Percentiles rank a stretch among this genome's conserved stretches.
Conservation (phyloP, 2,797 vertebrate genomes). For the Podarcis siculus region DNA sequence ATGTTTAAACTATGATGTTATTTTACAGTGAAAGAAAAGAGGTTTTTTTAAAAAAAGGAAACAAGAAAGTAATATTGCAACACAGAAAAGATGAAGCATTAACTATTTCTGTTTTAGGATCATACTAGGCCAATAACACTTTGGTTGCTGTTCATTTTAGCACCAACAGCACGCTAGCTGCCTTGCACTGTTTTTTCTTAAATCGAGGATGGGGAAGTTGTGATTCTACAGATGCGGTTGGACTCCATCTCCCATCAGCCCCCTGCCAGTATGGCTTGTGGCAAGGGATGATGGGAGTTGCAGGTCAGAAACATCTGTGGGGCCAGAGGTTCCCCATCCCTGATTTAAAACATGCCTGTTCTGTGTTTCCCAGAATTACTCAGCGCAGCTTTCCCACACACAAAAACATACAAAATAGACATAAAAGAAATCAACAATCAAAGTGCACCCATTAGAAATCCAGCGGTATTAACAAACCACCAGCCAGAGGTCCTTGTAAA, state of each 20-base stretch:
- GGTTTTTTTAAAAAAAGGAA: background rate
- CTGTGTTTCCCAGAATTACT: background rate
- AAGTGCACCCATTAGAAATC: background rate
- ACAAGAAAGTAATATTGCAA: background rate
- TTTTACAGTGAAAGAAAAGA: constrained; percentile 19
- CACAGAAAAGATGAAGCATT: constrained; percentile 39
- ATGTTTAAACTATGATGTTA: background rate
- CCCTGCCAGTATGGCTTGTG: too few species aligned
- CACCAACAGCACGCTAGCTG: too few species aligned
- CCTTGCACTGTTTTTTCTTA: background rate
- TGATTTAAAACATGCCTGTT: background rate
- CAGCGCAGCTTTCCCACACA: too few species aligned
- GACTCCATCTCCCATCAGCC: too few species aligned
- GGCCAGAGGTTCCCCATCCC: too few species aligned
- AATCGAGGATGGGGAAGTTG: too few species aligned
- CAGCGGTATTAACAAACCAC: background rate
- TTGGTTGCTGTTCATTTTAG: background rate
- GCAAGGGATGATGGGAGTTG: too few species aligned
- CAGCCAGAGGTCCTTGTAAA: too few species aligned
- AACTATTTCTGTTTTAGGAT: constrained; percentile 29
- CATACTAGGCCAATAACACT: background rate
- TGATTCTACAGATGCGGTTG: too few species aligned
- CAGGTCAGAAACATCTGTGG: too few species aligned
- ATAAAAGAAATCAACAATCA: background rate
- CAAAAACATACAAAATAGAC: background rate